Conservation (phyloP, 2,888 invertebrate genomes). For the Pherbina coryleti region DNA sequence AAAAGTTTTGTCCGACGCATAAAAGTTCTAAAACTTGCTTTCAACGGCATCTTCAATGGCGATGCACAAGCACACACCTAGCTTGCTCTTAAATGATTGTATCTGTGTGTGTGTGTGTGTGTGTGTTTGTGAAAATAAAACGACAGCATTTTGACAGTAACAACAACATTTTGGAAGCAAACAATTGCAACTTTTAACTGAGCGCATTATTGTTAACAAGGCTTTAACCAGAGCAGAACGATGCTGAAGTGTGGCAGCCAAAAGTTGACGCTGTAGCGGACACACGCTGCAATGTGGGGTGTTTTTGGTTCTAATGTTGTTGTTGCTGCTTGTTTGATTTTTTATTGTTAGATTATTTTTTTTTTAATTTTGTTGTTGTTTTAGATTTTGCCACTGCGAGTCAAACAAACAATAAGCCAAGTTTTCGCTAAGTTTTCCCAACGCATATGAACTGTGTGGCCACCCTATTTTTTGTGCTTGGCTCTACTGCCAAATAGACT, state of each 20-base stretch:
- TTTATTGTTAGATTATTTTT: no score
- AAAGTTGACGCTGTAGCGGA: slow-evolving; percentile 1
- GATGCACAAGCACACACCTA: background rate
- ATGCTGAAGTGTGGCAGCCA: slow-evolving; percentile 3
- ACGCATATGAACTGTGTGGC: background rate
- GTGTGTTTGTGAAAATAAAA: background rate
- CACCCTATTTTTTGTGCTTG: background rate
- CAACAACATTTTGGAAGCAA: background rate
- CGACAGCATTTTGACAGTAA: slow-evolving; percentile 1
- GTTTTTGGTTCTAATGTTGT: background rate
- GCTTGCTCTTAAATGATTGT: background rate
- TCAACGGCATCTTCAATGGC: background rate
- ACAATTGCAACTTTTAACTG: background rate
- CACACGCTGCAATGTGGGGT: background rate
- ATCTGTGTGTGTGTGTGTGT: background rate
- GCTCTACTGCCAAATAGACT: slow-evolving; percentile 31
- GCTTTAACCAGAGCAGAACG: slow-evolving; percentile 6
- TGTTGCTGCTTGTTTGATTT: background rate
- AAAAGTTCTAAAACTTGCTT: background rate
- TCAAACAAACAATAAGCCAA: slow-evolving; percentile 8
- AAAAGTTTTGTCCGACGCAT: slow-evolving; percentile 2
- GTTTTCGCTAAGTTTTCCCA: background rate
- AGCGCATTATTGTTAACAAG: slow-evolving; percentile 22
- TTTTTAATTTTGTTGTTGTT: no score
- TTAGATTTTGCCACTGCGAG: background rate